phyloP scores from a whole-genome alignment of 1,140 invertebrate species.

The Chymomyza costata region DNA sequence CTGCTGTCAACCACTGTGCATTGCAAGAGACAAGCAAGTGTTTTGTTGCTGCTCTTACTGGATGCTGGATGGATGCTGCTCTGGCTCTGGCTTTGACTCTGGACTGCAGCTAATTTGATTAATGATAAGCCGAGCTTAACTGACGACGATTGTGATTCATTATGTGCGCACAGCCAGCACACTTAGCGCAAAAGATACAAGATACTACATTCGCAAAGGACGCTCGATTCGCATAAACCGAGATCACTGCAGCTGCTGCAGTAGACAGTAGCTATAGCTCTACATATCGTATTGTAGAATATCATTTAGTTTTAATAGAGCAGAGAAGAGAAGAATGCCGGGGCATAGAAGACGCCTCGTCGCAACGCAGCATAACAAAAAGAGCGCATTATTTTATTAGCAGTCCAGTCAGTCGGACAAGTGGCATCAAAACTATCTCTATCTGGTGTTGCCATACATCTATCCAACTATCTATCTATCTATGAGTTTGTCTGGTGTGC shows the following conservation, averaged over 20 bases:
- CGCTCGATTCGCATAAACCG: not conserved
- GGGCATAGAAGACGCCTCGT: no score
- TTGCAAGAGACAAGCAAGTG: constrained; percentile 12
- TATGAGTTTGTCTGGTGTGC: no score
- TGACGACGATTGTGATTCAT: constrained; percentile 71
- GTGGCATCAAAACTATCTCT: no score
- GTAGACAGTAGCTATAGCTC: constrained; percentile 33
- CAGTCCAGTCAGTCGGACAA: constrained; percentile 1
- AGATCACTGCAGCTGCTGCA: constrained; percentile 2
- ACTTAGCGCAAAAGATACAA: constrained; percentile 48
- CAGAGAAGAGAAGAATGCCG: constrained; percentile 15
- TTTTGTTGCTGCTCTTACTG: constrained; percentile 41
- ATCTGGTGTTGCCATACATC: no score
- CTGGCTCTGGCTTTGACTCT: constrained; percentile 7
- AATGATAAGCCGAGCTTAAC: constrained; percentile 70
- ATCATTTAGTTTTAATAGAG: constrained; percentile 33
- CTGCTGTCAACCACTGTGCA: constrained; percentile 24
- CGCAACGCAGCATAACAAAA: no score
- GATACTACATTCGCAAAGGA: not conserved
- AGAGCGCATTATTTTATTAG: constrained; percentile 50
- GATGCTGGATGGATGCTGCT: constrained; percentile 9
- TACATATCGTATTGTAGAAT: not conserved
- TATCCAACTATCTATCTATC: no score
- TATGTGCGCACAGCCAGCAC: constrained; percentile 64
- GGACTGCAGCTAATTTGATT: constrained; percentile 69